Evolutionary conservation across 2,113 vertebrate genomes (phyloP).

Genomic region (Thryonomys swinderianus): DNA sequence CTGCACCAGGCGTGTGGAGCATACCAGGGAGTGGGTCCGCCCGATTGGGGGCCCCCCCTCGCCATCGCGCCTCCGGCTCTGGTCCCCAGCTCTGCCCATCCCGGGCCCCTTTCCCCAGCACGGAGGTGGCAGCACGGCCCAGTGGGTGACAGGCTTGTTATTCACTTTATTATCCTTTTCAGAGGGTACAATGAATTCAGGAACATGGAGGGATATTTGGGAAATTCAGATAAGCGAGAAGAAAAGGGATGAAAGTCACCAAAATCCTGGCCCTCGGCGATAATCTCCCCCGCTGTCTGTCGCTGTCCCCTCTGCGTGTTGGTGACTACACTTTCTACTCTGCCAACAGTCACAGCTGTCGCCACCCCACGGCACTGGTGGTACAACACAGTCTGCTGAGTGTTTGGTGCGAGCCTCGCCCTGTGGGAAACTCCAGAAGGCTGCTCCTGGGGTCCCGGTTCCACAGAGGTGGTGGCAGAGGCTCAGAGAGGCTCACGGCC

Average conservation of each 20-base stretch:
- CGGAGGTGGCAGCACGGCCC: slow-evolving; percentile 9
- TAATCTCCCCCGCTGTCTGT: background rate
- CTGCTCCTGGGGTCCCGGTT: background rate
- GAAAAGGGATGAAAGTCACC: background rate
- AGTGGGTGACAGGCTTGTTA: background rate
- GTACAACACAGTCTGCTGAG: background rate
- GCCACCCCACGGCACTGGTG: fast-evolving
- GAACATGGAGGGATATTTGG: background rate
- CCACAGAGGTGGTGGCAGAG: background rate
- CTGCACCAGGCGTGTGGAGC: slow-evolving; percentile 74
- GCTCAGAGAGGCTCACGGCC: background rate
- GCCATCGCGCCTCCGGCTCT: background rate
- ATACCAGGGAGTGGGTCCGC: background rate
- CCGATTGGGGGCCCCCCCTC: slow-evolving; percentile 49
- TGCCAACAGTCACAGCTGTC: background rate
- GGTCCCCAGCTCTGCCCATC: background rate
- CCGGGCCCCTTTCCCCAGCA: background rate
- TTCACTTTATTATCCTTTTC: slow-evolving; percentile 16
- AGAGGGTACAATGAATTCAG: slow-evolving; percentile 36
- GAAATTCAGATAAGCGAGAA: slow-evolving; percentile 45
- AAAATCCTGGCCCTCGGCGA: background rate
- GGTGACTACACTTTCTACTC: background rate
- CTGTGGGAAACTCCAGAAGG: background rate
- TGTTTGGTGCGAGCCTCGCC: fast-evolving
- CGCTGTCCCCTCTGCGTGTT: background rate